phyloP scores from a whole-genome alignment of 2,797 vertebrate genomes.

The Apodemus agrarius region DNA sequence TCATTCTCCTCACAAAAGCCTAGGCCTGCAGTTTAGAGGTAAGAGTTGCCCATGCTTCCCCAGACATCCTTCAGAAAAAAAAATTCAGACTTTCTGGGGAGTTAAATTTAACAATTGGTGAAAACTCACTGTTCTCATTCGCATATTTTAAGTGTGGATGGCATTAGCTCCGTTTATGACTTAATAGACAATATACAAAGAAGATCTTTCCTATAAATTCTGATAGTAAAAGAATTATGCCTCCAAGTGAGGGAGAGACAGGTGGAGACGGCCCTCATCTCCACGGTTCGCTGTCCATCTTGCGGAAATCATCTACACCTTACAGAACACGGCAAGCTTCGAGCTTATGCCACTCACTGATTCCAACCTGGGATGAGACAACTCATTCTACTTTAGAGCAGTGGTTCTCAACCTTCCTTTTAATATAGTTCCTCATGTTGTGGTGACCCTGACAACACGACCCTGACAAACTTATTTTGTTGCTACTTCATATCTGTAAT shows the following conservation, averaged over 20 bases:
- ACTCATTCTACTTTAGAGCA: background rate
- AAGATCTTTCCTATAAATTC: background rate
- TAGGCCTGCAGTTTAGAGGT: background rate
- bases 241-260: background rate
- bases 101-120: background rate
- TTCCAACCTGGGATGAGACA: background rate
- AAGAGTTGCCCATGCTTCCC: slow-evolving; percentile 19
- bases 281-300: background rate
- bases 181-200: background rate
- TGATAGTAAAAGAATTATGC: background rate
- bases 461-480: background rate
- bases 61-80: background rate
- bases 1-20: background rate
- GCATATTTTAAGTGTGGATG: slow-evolving; percentile 13
- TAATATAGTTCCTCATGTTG: background rate
- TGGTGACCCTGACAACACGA: too few species aligned
- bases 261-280: background rate
- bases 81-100: slow-evolving; percentile 9
- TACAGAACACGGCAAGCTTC: background rate
- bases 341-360: background rate
- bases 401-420: background rate
- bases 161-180: background rate
- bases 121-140: slow-evolving; percentile 16
- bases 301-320: background rate
- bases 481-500: background rate